Percentiles rank a stretch among this genome's conserved stretches.
phyloP scores from a whole-genome alignment of 1,140 invertebrate genomes.

The Drosophila seguyi region DNA sequence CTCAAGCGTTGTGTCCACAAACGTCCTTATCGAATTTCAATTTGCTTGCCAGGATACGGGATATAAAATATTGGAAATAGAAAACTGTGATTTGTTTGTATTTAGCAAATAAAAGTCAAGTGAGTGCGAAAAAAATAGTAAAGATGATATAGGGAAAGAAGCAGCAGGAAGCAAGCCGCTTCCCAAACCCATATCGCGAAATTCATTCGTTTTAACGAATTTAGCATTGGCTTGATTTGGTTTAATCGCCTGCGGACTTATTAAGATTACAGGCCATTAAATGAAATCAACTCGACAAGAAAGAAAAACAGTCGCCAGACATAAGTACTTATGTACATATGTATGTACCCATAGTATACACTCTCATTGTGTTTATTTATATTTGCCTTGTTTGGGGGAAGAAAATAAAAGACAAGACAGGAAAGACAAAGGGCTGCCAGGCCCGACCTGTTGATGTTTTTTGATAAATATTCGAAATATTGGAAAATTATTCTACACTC shows the following conservation, averaged over 20 bases:
- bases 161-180: not conserved
- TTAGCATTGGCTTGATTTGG: constrained; percentile 29
- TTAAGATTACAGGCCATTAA: constrained; percentile 61
- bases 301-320: constrained; percentile 29
- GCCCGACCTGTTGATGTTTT: constrained; percentile 24
- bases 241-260: constrained; percentile 63
- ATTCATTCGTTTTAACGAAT: constrained; percentile 13
- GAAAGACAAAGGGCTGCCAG: constrained; percentile 20
- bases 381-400: constrained; percentile 13
- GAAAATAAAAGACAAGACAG: constrained; percentile 8
- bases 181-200: constrained; percentile 3
- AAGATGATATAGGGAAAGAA: not conserved
- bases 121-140: constrained; percentile 30
- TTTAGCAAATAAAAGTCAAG: constrained; percentile 47
- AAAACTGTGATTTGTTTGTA: constrained; percentile 49
- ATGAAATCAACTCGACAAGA: constrained; percentile 40
- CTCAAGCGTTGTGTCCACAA: constrained; percentile 45
- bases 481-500: not conserved
- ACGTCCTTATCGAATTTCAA: constrained; percentile 49
- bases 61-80: constrained; percentile 1
- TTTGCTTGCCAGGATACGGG: constrained; percentile 23
- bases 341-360: not conserved
- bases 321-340: not conserved
- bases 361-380: constrained; percentile 39
- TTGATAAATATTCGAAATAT: constrained; percentile 12